These are phyloP conservation scores for Enoplosus armatus DNA, from an alignment of 2,797 vertebrate species.

Conservation along the genomic window DNA sequence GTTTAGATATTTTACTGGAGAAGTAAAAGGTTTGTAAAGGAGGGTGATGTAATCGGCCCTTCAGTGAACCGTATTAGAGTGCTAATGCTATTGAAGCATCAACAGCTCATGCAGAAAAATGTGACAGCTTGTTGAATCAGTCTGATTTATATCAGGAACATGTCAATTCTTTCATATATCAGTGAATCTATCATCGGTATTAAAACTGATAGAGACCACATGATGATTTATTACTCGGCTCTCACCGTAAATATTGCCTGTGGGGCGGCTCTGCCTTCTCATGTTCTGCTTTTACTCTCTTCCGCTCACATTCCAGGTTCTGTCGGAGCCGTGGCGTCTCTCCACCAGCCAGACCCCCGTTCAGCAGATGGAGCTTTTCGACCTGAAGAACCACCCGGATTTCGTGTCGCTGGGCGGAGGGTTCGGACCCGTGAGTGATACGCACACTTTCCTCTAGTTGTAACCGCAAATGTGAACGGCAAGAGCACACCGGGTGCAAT, in stretches of 20 bases:
- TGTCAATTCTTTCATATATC: too few relatives aligned
- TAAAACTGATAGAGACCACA: too few relatives aligned
- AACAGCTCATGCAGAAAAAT: too few relatives aligned
- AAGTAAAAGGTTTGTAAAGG: background rate
- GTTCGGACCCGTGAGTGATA: constrained; percentile 89
- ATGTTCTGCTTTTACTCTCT: background rate
- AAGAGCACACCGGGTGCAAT: background rate
- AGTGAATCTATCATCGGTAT: too few relatives aligned
- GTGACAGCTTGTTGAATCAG: too few relatives aligned
- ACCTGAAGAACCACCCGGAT: constrained; percentile 88
- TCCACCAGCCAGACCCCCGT: constrained; percentile 91
- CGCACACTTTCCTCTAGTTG: background rate
- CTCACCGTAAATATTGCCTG: background rate
- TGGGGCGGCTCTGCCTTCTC: background rate
- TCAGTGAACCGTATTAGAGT: too few relatives aligned
- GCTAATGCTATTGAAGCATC: too few relatives aligned
- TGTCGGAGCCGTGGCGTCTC: constrained; percentile 91
- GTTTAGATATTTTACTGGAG: too few relatives aligned
- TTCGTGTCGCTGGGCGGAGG: constrained; percentile 91
- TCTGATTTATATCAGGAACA: too few relatives aligned
- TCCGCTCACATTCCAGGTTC: constrained; percentile 75
- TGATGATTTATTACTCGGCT: too few relatives aligned
- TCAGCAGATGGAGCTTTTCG: constrained; percentile 90
- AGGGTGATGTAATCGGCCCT: background rate
- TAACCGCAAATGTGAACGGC: background rate